phyloP scores from a whole-genome alignment of 2,888 invertebrate species.

The Uloborus plumipes region DNA sequence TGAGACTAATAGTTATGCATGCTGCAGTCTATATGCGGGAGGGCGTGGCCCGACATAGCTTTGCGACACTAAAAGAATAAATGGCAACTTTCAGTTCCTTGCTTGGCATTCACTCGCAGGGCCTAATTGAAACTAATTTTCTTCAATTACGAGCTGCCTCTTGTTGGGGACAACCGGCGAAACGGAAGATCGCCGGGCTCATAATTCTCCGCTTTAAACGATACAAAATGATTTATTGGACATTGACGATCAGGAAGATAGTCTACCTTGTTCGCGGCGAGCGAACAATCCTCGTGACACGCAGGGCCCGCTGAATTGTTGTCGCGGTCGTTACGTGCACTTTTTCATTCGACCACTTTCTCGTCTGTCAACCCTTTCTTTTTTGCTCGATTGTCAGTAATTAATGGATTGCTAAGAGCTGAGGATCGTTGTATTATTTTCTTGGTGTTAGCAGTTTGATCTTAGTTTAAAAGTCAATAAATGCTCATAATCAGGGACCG shows the following conservation, averaged over 20 bases:
- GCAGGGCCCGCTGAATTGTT: slow-evolving; percentile 54
- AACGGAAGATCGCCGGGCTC: slow-evolving; percentile 49
- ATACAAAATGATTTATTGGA: slow-evolving; percentile 62
- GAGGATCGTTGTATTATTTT: too few relatives aligned
- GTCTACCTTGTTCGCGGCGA: slow-evolving; percentile 37
- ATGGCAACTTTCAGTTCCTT: too few relatives aligned
- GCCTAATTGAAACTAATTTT: slow-evolving; percentile 63
- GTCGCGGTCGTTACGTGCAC: slow-evolving; percentile 18
- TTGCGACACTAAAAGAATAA: too few relatives aligned
- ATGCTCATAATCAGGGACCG: too few relatives aligned
- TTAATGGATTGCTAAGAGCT: too few relatives aligned
- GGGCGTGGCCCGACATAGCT: too few relatives aligned
- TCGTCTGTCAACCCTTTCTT: not conserved
- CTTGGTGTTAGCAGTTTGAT: too few relatives aligned
- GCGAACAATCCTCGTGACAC: slow-evolving; percentile 30
- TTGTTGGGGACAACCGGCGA: slow-evolving; percentile 31
- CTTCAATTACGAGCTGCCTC: slow-evolving; percentile 41
- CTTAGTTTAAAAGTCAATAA: too few relatives aligned
- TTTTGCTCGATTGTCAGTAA: not conserved
- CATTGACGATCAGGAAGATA: slow-evolving; percentile 22
- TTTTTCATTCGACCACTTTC: not conserved
- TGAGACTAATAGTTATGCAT: too few relatives aligned
- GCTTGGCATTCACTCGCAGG: slow-evolving; percentile 36
- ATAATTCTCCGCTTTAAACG: slow-evolving; percentile 56
- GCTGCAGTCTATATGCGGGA: too few relatives aligned